Evolutionary conservation across 92 coral and sea anemone species (phyloP), one percentile per base, ranked within the genome.

Genomic region (Porites rus): DNA sequence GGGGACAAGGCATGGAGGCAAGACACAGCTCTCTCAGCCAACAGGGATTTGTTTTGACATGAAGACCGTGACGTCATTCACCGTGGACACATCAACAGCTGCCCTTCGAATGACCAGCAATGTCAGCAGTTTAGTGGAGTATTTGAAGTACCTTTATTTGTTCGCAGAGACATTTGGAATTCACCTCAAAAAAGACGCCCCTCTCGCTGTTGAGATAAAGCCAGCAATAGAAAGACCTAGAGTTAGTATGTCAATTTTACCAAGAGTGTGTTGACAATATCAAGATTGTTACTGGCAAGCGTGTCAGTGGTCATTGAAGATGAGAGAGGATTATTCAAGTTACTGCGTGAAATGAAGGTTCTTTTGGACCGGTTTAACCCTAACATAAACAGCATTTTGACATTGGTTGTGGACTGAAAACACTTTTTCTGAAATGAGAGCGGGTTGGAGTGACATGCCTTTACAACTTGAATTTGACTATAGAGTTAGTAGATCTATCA

Each of bases 1-100:
- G n/a, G 94, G 94, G 79, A 88, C 93, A 50, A 73, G 85, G 84
- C 87, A 88, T 84, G 94, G 91, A 67, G 87, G 88, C 11, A 86
- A 90, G 56, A 87, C 87, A 12, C 90, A 86, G 90, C 74, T 90
- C 65, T 79, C 83, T 3, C 93, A 90, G 82, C 90, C 93, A 86
- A 43, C 87, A 65, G 84, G 87, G 38, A 90, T 80, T 62, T 90
- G 87, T 83, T 90, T 90, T 54, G 93, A 86, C 38, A 25, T 51
- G 25, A 67, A 46, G n/a, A 80, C 25, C 25, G 25, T 24, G 25
- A 24, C 93, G 2, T 59, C 79, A 84, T 88, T 80, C 67, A 80
- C 93, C 54, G 67, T 86, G 20, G 91, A 86, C 74, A 85, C 90
- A n/a, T 54, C 93, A 74, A 90, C 84, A 20, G 87, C 84, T 80